Evolutionary conservation across 2,113 vertebrate genomes (phyloP).

Genomic region (Neogale vison): DNA sequence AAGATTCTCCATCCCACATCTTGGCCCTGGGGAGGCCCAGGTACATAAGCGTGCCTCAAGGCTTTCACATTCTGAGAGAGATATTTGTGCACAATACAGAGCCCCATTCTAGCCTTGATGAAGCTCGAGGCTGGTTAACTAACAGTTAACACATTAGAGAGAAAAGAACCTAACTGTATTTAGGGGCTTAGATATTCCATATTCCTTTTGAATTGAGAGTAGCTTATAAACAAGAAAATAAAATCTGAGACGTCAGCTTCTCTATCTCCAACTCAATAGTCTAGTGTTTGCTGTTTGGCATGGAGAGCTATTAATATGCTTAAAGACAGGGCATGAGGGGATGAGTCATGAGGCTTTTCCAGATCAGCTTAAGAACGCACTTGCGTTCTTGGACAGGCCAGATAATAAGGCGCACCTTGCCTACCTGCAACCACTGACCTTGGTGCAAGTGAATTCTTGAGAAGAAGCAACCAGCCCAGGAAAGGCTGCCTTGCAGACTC

Average conservation of each 20-base stretch:
- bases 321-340: neutral
- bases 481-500: neutral
- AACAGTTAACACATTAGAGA: slow-evolving; percentile 10
- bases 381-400: neutral
- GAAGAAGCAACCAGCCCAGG: neutral
- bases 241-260: neutral
- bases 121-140: neutral
- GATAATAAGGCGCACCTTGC: neutral
- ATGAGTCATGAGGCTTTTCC: neutral
- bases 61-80: neutral
- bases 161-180: neutral
- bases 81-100: neutral
- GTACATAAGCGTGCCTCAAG: neutral
- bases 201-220: neutral
- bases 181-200: neutral
- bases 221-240: neutral
- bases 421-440: neutral
- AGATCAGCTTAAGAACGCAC: neutral
- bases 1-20: neutral
- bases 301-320: neutral
- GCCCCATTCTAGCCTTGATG: neutral
- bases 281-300: neutral
- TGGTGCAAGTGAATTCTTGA: neutral
- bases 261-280: neutral
- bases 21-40: neutral